Evolutionary conservation across 2,797 vertebrate species (phyloP).

Genomic region (Betta splendens): DNA sequence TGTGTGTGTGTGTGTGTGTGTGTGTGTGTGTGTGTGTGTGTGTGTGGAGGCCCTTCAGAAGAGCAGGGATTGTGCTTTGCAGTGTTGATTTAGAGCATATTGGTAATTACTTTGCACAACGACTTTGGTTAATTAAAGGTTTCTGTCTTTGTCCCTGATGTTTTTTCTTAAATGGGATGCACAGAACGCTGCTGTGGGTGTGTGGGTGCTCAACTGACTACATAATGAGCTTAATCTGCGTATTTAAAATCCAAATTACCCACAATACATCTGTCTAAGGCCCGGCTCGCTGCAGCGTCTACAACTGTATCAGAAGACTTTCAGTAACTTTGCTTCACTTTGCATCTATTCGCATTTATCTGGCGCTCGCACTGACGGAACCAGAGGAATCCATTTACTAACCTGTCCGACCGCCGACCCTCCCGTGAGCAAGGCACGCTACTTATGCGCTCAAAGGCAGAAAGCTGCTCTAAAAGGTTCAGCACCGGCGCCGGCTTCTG

Average conservation of each 20-base stretch:
- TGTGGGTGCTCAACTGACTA: too few relatives aligned
- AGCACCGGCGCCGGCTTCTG: neutral
- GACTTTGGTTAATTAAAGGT: conserved; percentile 22
- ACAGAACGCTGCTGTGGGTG: conserved; percentile 4
- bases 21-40: neutral
- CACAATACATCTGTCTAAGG: neutral
- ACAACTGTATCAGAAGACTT: neutral
- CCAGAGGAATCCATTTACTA: conserved; percentile 20
- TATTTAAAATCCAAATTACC: too few relatives aligned
- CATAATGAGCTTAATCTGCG: too few relatives aligned
- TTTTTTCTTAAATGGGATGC: conserved; percentile 4
- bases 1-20: conserved; percentile 1
- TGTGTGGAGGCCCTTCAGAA: neutral
- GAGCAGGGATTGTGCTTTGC: conserved; percentile 8
- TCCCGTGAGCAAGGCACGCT: neutral
- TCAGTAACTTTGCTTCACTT: conserved; percentile 12
- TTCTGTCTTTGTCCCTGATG: conserved; percentile 11
- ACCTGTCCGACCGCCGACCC: neutral
- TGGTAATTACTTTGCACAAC: conserved; percentile 35
- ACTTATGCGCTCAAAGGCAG: conserved; percentile 8
- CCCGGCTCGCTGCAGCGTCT: neutral
- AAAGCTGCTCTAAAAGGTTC: neutral
- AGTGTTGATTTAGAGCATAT: conserved; percentile 28
- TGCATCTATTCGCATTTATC: conserved; percentile 40
- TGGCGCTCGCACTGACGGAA: conserved; percentile 16